phyloP scores from a whole-genome alignment of 1,140 invertebrate genomes.

The Sogatella furcifera region DNA sequence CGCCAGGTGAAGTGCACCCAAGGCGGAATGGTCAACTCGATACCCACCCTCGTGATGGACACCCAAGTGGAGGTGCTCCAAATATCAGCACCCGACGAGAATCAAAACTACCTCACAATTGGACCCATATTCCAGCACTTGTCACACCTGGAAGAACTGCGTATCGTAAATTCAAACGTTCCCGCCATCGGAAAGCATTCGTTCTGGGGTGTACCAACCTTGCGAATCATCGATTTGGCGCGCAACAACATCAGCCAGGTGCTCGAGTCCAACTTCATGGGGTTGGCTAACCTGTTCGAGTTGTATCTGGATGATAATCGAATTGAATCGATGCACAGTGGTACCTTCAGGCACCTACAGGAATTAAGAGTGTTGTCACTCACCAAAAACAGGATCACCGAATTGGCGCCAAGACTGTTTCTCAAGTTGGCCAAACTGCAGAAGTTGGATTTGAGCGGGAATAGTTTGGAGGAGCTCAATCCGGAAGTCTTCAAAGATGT shows the following conservation, averaged over 20 bases:
- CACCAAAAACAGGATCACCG: slow-evolving; percentile 54
- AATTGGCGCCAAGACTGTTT: slow-evolving; percentile 54
- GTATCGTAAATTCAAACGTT: slow-evolving; percentile 61
- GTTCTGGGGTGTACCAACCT: slow-evolving; percentile 59
- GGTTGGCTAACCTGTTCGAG: slow-evolving; percentile 33
- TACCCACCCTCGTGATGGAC: slow-evolving; percentile 34
- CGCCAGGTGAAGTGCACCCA: slow-evolving; percentile 26
- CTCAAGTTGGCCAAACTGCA: slow-evolving; percentile 52
- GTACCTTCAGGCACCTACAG: slow-evolving; percentile 56
- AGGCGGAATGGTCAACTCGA: slow-evolving; percentile 33
- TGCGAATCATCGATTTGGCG: slow-evolving; percentile 57
- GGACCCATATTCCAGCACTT: slow-evolving; percentile 60
- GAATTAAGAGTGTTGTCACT: slow-evolving; percentile 55
- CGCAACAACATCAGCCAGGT: slow-evolving; percentile 65
- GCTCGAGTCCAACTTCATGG: slow-evolving; percentile 20
- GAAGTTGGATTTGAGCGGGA: slow-evolving; percentile 59
- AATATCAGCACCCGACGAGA: slow-evolving; percentile 51
- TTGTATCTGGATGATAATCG: slow-evolving; percentile 38
- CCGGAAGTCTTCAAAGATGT: slow-evolving; percentile 69
- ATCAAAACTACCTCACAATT: slow-evolving; percentile 56
- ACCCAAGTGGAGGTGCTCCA: slow-evolving; percentile 42
- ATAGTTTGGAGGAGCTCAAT: slow-evolving; percentile 54
- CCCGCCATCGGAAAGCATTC: slow-evolving; percentile 67
- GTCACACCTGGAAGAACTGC: slow-evolving; percentile 55
- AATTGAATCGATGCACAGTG: slow-evolving; percentile 44